A percentile compares a stretch with the other conserved stretches of the same genome.
Evolutionary conservation across 2,888 invertebrate species (phyloP).

Genomic region (Standfussiana lucernea): DNA sequence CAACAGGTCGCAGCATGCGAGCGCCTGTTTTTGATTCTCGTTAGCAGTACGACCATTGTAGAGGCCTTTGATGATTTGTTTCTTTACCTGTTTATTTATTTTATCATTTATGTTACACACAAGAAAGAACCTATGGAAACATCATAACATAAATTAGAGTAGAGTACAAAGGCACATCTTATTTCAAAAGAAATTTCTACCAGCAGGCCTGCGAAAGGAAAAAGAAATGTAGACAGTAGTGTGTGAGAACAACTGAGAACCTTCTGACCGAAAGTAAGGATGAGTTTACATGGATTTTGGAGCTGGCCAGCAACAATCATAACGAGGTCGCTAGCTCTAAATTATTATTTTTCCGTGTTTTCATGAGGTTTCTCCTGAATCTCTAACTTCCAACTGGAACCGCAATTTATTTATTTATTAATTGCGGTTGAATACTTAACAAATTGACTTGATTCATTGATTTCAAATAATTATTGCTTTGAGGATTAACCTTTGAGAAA

Average conservation of each 20-base stretch:
- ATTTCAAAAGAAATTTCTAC: no score
- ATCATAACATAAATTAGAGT: no score
- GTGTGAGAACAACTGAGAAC: no score
- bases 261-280: neutral
- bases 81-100: no score
- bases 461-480: neutral
- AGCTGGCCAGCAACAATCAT: neutral
- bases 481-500: constrained; percentile 29
- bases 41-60: no score
- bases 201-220: no score
- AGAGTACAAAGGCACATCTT: no score
- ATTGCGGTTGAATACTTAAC: neutral
- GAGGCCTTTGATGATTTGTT: no score
- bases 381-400: neutral
- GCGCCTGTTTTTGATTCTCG: neutral
- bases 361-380: neutral
- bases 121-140: no score
- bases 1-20: constrained; percentile 20
- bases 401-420: neutral
- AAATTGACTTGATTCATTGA: constrained; percentile 1
- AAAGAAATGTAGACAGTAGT: no score
- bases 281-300: neutral
- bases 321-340: neutral
- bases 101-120: no score
- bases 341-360: neutral